Base-by-base conservation (phyloP, 2,113 vertebrate species). In the Himantopus leucocephalus region DNA sequence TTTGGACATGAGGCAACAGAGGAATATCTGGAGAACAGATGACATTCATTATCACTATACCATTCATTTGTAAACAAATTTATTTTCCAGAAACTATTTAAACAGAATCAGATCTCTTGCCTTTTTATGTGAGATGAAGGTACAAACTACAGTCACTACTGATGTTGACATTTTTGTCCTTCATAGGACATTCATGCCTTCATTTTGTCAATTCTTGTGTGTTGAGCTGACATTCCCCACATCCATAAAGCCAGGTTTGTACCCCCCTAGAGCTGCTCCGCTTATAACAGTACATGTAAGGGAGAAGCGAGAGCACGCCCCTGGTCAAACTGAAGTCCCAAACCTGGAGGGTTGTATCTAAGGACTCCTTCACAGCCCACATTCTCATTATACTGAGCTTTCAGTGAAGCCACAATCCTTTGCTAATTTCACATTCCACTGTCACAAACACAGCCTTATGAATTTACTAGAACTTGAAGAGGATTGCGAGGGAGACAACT, bases 1-100 rank as follows among this genome's bases (percentile, higher is more conserved):
- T 99, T 97, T 99, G 99, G 83, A 99, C 98, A 37, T 99, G 99
- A 98, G 99, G 99, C 98, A 99, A 98, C 97, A 99, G 97, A 83
- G 98, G 98, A 92, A 99, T 98, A 97, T 99, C 99, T 99, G 98
- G 70, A 95, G 70, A 86, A 97, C 75, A 97, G 27, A 75, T n/a
- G 68, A 83, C 45, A 84, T 66, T 75, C 26, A 34, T 78, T 92
- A 90, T 19, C 41, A 89, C 39, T 32, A 6, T 5, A 77, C 45
- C 22, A 11, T 53, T 79, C 30, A 41, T 0, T 34, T 22, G 35
- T 35, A 73, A 89, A 37, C 24, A 63, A 52, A 72, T 22, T 6
- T 74, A 66, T 48, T 66, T 67, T 56, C 53, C 72, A 93, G 92
- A 56, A 92, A 39, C 23, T 68, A 29, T 12, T 75, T 63, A 32